Evolutionary conservation across 2,797 vertebrate species (phyloP).

Genomic region (Mustela erminea): DNA sequence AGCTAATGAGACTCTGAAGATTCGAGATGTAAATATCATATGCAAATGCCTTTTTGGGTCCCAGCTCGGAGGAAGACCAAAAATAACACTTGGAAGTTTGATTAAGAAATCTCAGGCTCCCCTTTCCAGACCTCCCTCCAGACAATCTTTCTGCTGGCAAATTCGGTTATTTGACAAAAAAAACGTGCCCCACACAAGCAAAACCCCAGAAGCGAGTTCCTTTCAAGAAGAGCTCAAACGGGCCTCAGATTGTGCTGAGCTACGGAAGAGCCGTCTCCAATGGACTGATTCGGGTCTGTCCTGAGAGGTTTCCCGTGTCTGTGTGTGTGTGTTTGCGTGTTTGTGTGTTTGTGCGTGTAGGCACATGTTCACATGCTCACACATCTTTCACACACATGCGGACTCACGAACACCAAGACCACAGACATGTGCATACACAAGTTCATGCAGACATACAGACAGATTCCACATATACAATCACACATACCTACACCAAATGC

Average conservation of each 20-base stretch:
- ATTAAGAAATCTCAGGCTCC: slow-evolving; percentile 84
- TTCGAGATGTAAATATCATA: slow-evolving; percentile 87
- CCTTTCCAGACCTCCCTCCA: slow-evolving; percentile 55
- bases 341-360: accelerated
- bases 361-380: not conserved
- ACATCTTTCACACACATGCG: too few species aligned
- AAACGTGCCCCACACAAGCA: not conserved
- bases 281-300: not conserved
- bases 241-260: not conserved
- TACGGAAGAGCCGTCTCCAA: not conserved
- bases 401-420: not conserved
- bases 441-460: too few species aligned
- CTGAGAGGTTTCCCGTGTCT: not conserved
- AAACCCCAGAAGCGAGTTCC: slow-evolving; percentile 37
- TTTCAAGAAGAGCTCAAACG: not conserved
- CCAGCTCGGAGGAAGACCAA: slow-evolving; percentile 84
- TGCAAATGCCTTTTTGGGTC: slow-evolving; percentile 88
- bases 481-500: not conserved
- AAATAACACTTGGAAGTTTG: slow-evolving; percentile 87
- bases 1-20: slow-evolving; percentile 89
- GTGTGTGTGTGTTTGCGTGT: accelerated
- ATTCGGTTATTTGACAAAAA: slow-evolving; percentile 23
- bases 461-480: not conserved
- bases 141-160: slow-evolving; percentile 49
- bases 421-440: not conserved